Evolutionary conservation across 1,140 invertebrate species (phyloP).

Genomic region (Drosophila guanche): DNA sequence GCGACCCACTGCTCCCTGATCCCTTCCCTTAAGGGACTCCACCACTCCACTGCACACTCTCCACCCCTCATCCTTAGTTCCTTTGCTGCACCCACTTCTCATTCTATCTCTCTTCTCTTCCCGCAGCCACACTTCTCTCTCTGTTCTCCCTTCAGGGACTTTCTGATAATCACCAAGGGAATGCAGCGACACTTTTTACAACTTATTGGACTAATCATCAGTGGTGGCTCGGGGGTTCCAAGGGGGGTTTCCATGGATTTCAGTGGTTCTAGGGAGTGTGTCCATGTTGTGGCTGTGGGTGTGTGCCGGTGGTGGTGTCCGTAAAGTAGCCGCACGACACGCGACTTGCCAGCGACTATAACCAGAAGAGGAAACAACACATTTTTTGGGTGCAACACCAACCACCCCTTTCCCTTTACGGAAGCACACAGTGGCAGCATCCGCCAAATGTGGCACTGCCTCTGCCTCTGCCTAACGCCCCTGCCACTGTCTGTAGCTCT

Average conservation of each 20-base stretch:
- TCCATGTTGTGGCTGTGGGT: not conserved
- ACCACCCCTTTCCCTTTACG: constrained; percentile 30
- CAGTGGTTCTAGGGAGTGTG: no score
- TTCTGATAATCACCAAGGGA: constrained; percentile 67
- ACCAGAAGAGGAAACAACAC: constrained; percentile 13
- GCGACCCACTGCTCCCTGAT: no score
- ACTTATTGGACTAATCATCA: constrained; percentile 83
- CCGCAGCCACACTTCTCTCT: constrained; percentile 1
- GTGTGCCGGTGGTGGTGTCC: constrained; percentile 11
- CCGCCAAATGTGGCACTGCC: not conserved
- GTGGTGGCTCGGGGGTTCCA: constrained; percentile 14
- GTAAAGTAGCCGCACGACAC: constrained; percentile 61
- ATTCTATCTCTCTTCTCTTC: no score
- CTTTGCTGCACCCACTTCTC: not conserved
- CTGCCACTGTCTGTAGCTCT: no score
- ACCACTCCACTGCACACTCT: no score
- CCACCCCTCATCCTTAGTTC: not conserved
- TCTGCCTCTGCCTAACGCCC: no score
- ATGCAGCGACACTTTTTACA: constrained; percentile 76
- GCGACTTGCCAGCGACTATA: constrained; percentile 40
- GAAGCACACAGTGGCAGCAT: constrained; percentile 41
- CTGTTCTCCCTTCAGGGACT: no score
- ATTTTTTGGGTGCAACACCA: constrained; percentile 40
- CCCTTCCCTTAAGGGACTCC: no score
- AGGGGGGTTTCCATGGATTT: no score